A percentile compares a stretch with the other conserved stretches of the same genome.
These are phyloP conservation scores for Hydrolagus colliei DNA, from an alignment of 2,797 vertebrate genomes.

Conservation along the genomic window DNA sequence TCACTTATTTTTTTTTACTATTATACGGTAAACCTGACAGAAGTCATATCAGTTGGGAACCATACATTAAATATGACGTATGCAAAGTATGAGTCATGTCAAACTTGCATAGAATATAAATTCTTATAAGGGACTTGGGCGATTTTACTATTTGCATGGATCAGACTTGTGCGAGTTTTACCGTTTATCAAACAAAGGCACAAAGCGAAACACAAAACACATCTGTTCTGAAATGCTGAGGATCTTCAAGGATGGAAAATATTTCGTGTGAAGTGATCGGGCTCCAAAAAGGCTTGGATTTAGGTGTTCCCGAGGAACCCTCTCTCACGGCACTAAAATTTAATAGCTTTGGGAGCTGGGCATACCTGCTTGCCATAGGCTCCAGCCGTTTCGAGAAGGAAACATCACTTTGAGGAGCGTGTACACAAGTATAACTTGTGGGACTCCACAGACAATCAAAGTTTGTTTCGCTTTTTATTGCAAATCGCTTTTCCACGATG, in stretches of 20 bases:
- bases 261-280: conserved; percentile 3
- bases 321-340: conserved; percentile 3
- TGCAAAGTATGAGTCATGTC: no score
- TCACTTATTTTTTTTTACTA: no score
- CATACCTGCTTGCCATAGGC: conserved; percentile 28
- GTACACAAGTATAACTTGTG: conserved; percentile 12
- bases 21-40: no score
- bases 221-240: background rate
- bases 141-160: no score
- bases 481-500: background rate
- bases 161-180: no score
- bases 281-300: conserved; percentile 19
- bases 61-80: no score
- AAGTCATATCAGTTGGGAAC: no score
- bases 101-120: no score
- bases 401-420: conserved; percentile 21
- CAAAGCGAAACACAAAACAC: no score
- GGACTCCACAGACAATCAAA: conserved; percentile 16
- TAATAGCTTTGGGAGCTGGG: conserved; percentile 20
- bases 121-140: no score
- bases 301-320: conserved; percentile 15
- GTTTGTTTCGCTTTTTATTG: conserved; percentile 1
- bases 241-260: conserved; percentile 14
- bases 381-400: conserved; percentile 15
- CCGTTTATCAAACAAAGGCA: no score